Percentiles rank a stretch among this genome's conserved stretches.
These are phyloP conservation scores for Sinopyrophorus schimmeli DNA, from an alignment of 2,888 invertebrate species.

Conservation along the genomic window DNA sequence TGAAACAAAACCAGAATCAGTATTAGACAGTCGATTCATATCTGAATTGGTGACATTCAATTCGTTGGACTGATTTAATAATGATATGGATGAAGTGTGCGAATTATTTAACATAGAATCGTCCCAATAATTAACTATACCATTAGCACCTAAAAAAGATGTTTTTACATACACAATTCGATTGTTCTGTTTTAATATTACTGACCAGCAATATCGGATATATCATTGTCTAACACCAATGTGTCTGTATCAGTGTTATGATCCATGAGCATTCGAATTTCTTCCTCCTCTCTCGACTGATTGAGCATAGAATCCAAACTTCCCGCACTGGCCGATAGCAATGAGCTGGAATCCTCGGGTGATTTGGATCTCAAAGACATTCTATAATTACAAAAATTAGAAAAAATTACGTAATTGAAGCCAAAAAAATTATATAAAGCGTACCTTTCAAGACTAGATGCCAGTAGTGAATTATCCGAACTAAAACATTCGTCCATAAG, in stretches of 20 bases:
- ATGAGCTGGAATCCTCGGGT: slow-evolving; percentile 70
- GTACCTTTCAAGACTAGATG: slow-evolving; percentile 67
- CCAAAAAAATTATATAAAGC: too few relatives aligned
- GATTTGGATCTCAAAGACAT: slow-evolving; percentile 77
- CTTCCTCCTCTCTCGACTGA: slow-evolving; percentile 82
- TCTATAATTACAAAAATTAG: slow-evolving; percentile 50
- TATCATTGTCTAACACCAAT: slow-evolving; percentile 47
- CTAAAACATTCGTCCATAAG: slow-evolving; percentile 56
- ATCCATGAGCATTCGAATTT: slow-evolving; percentile 67
- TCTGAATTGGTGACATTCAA: slow-evolving; percentile 42
- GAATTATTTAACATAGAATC: slow-evolving; percentile 43
- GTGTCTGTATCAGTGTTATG: slow-evolving; percentile 39
- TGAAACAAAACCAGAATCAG: slow-evolving; percentile 65
- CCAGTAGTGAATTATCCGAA: slow-evolving; percentile 63
- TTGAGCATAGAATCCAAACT: slow-evolving; percentile 88
- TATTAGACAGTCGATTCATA: slow-evolving; percentile 52
- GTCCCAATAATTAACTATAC: slow-evolving; percentile 45
- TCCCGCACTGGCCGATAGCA: slow-evolving; percentile 71
- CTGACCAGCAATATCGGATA: slow-evolving; percentile 46
- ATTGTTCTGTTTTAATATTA: neutral
- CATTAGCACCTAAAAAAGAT: slow-evolving; percentile 40
- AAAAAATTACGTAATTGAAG: too few relatives aligned
- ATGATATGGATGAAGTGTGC: slow-evolving; percentile 46
- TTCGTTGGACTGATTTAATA: slow-evolving; percentile 42
- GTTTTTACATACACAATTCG: slow-evolving; percentile 2